Evolutionary conservation across 2,113 vertebrate genomes (phyloP), one percentile per base, ranked within the genome.

Genomic region (Hemibates koningsi): DNA sequence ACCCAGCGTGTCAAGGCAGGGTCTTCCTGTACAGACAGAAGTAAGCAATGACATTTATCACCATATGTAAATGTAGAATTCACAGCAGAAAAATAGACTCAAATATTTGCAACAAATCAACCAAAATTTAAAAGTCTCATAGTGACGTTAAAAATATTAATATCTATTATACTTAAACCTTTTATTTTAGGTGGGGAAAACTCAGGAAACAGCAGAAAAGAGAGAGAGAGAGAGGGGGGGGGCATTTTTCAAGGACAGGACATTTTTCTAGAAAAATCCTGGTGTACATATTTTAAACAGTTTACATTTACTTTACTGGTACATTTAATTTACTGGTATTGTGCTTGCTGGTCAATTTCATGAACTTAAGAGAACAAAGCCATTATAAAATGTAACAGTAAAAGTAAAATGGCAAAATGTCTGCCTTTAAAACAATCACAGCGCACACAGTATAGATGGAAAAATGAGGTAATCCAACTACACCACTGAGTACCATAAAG

Each of bases 1-100:
- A 89, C 94, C 98, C 98, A 99, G 53, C 97, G 97, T 3, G 81
- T 2, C 91, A 99, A 57, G 2, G 98, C 98, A 38, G 98, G 98
- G 81, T 99, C 96, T 87, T 98, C 98, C 98, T 99, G 94, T 13
- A 93, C 36, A 81, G 24, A 90, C 38, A 88, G 12, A 83, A 8
- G 13, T 3, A 81, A 8, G 11, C 17, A 48, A 36, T 48, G 6
- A 16, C 17, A 88, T 73, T 52, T 5, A 13, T 50, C 6, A 5
- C 4, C 14, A 76, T 17, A 29, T 76, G 24, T 50, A 32, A 78
- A 78, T 1, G 16, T 3, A 78, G 43, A 29, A 78, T 50, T 32
- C 45, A 32, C 4, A 32, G 6, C 4, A 5, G 16, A 19, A 50
- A 32, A 48, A 76, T 3, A 17, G 41, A 48, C 16, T 50, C 43